phyloP scores from a whole-genome alignment of 2,113 vertebrate species.

The Psammodynastes pulverulentus region DNA sequence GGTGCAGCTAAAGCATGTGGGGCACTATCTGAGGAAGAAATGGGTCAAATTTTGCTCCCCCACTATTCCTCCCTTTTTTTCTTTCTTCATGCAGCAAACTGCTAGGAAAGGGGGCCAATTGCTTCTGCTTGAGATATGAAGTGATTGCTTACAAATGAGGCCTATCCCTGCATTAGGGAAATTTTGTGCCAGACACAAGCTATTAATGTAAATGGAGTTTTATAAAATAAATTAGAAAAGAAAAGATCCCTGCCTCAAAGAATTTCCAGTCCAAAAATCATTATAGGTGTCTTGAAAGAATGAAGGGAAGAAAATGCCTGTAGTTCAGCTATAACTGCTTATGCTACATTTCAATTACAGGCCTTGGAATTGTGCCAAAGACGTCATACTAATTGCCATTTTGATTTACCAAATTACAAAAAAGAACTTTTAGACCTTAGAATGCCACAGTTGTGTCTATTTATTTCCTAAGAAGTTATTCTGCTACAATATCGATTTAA shows the following conservation, averaged over 20 bases:
- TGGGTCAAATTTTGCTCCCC: neutral
- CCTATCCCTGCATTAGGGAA: neutral
- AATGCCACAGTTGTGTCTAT: neutral
- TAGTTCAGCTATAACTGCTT: neutral
- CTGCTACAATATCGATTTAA: neutral
- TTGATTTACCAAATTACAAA: neutral
- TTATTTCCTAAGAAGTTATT: neutral
- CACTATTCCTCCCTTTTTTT: neutral
- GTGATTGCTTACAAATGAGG: neutral
- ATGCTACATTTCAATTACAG: neutral
- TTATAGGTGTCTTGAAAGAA: neutral
- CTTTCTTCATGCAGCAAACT: neutral
- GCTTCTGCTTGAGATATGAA: neutral
- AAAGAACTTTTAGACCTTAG: neutral
- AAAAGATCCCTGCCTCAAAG: neutral
- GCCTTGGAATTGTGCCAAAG: neutral
- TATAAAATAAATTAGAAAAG: neutral
- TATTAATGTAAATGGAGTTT: neutral
- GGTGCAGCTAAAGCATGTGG: neutral
- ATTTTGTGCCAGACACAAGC: neutral
- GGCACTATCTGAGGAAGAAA: neutral
- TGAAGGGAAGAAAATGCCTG: neutral
- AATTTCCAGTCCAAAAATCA: neutral
- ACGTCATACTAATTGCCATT: neutral
- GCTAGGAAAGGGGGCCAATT: neutral